phyloP scores from a whole-genome alignment of 2,888 invertebrate genomes.

The Aleiodes alternator region DNA sequence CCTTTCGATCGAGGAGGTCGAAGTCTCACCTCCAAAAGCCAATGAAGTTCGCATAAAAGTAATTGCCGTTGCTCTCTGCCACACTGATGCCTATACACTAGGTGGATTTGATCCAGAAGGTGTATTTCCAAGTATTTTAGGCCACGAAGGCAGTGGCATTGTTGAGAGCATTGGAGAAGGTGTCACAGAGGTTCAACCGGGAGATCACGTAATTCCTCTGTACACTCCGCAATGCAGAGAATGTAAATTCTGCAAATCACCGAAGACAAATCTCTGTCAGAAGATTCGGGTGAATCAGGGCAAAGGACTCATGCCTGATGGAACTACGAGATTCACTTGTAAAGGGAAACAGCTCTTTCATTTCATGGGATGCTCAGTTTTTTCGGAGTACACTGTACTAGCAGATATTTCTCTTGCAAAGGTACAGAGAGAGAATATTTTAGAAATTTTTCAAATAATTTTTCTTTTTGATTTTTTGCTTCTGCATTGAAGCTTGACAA shows the following conservation, averaged over 20 bases:
- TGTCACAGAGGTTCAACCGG: slow-evolving; percentile 89
- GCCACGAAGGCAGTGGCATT: slow-evolving; percentile 97
- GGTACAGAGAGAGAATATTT: too few relatives aligned
- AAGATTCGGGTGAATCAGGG: slow-evolving; percentile 93
- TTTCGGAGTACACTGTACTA: slow-evolving; percentile 95
- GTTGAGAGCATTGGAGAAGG: slow-evolving; percentile 98
- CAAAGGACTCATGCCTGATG: slow-evolving; percentile 94
- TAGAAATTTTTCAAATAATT: too few relatives aligned
- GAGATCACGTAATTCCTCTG: slow-evolving; percentile 97
- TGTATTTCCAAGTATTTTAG: slow-evolving; percentile 92
- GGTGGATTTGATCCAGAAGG: slow-evolving; percentile 94
- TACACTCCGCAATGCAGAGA: slow-evolving; percentile 98
- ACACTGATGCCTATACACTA: slow-evolving; percentile 94
- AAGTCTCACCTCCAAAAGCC: slow-evolving; percentile 95
- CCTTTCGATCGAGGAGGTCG: slow-evolving; percentile 91
- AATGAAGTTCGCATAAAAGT: slow-evolving; percentile 93
- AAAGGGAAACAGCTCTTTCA: slow-evolving; percentile 88
- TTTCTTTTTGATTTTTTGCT: too few relatives aligned
- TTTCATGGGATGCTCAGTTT: slow-evolving; percentile 98
- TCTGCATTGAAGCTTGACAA: too few relatives aligned
- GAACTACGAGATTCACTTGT: slow-evolving; percentile 89
- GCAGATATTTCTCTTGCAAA: slow-evolving; percentile 96
- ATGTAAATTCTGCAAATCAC: slow-evolving; percentile 96
- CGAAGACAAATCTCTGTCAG: slow-evolving; percentile 97
- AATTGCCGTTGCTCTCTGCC: slow-evolving; percentile 89